A percentile compares a stretch with the other conserved stretches of the same genome.
Evolutionary conservation across 2,888 invertebrate genomes (phyloP).

Genomic region (Endotricha flammealis): DNA sequence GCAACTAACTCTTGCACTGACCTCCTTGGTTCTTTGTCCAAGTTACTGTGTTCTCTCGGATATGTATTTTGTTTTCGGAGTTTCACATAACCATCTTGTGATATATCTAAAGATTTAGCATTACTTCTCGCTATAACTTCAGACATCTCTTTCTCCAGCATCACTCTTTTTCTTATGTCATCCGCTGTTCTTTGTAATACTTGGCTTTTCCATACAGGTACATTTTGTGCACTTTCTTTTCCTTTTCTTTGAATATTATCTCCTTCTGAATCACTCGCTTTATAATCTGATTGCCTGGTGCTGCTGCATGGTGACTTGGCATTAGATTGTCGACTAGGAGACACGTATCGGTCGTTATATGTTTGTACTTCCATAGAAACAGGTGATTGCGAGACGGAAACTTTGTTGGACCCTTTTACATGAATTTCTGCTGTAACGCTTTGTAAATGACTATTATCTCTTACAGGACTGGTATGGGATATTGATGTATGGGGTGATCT

Average conservation of each 20-base stretch:
- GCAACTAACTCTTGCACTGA: constrained; percentile 82
- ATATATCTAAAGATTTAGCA: constrained; percentile 60
- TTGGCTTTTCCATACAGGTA: constrained; percentile 64
- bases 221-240: constrained; percentile 31
- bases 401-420: constrained; percentile 53
- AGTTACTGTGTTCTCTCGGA: constrained; percentile 32
- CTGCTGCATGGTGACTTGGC: constrained; percentile 50
- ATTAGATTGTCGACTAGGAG: constrained; percentile 55
- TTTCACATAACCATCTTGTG: constrained; percentile 72
- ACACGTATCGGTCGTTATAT: constrained; percentile 46
- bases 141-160: constrained; percentile 61
- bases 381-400: constrained; percentile 62
- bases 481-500: constrained; percentile 37
- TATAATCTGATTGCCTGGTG: constrained; percentile 36
- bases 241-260: constrained; percentile 30
- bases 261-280: constrained; percentile 44
- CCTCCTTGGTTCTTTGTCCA: constrained; percentile 62
- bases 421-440: constrained; percentile 71
- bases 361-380: constrained; percentile 50
- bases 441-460: constrained; percentile 39
- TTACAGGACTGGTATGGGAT: constrained; percentile 30
- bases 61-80: constrained; percentile 56
- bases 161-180: constrained; percentile 60
- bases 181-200: constrained; percentile 68
- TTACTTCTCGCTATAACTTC: constrained; percentile 45